Percentiles rank a stretch among this genome's conserved stretches.
These are phyloP conservation scores for Gallinago paraguaiae DNA, from an alignment of 2,113 vertebrate genomes.

Conservation along the genomic window DNA sequence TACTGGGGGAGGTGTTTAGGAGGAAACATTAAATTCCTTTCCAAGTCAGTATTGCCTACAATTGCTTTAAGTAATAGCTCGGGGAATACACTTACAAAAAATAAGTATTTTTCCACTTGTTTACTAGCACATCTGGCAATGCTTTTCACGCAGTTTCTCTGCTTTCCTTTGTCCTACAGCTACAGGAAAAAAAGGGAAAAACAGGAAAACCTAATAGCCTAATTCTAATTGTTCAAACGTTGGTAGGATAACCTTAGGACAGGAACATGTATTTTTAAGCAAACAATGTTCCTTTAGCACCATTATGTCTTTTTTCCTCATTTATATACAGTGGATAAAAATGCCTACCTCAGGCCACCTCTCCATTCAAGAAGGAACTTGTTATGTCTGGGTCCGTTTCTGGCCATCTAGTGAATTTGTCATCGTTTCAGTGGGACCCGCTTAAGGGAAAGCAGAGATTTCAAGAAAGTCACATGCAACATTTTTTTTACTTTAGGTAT, in stretches of 20 bases:
- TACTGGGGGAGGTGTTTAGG: neutral
- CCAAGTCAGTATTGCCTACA: neutral
- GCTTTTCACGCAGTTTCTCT: neutral
- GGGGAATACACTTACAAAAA: neutral
- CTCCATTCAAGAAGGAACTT: neutral
- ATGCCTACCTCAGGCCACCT: neutral
- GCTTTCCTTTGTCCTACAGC: constrained; percentile 28
- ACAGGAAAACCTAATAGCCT: constrained; percentile 9
- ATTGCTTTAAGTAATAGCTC: neutral
- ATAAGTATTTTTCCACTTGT: constrained; percentile 43
- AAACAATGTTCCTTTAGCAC: neutral
- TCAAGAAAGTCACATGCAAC: neutral
- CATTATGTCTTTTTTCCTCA: neutral
- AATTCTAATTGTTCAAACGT: neutral
- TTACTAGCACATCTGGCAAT: constrained; percentile 42
- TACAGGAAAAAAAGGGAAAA: neutral
- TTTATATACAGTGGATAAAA: neutral
- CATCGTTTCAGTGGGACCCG: neutral
- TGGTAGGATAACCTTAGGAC: constrained; percentile 14
- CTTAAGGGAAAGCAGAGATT: neutral
- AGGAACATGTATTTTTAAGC: neutral
- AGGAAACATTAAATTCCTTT: neutral
- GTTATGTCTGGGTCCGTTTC: neutral
- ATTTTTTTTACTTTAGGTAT: neutral
- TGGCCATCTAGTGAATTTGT: neutral